Conservation (phyloP, 2,113 vertebrate genomes). For the Triplophysa rosa region DNA sequence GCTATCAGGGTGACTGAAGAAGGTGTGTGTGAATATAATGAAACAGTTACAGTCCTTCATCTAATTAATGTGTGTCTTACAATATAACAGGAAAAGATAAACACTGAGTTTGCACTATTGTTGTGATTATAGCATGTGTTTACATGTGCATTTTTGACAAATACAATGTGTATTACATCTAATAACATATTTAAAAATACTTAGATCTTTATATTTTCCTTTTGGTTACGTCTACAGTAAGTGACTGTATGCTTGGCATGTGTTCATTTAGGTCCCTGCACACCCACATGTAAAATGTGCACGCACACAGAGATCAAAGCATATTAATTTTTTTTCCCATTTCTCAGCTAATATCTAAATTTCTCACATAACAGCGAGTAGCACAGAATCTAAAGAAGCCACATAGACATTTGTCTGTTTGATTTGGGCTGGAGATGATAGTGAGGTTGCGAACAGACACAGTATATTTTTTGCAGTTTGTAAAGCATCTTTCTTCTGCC, state of each 20-base stretch:
- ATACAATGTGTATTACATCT: too few species aligned
- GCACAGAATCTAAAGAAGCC: conserved; percentile 4
- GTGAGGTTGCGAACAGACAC: background rate
- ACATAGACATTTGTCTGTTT: background rate
- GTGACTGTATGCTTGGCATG: background rate
- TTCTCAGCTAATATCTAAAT: conserved; percentile 18
- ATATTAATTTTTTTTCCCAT: background rate
- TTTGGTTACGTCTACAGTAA: background rate
- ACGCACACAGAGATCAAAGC: background rate
- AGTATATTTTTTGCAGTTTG: background rate
- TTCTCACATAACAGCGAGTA: conserved; percentile 15
- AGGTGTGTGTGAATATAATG: conserved; percentile 1
- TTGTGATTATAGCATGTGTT: too few species aligned
- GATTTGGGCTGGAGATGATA: background rate
- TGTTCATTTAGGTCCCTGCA: background rate
- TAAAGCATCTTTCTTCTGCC: too few species aligned
- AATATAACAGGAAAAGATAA: too few species aligned
- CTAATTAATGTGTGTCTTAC: background rate
- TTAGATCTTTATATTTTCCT: too few species aligned
- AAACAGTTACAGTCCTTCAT: background rate
- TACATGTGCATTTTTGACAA: too few species aligned
- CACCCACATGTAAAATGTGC: conserved; percentile 1
- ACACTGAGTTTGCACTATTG: too few species aligned
- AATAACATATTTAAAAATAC: too few species aligned
- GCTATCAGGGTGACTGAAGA: background rate